Evolutionary conservation across 2,797 vertebrate genomes (phyloP).

Genomic region (Morelia viridis): DNA sequence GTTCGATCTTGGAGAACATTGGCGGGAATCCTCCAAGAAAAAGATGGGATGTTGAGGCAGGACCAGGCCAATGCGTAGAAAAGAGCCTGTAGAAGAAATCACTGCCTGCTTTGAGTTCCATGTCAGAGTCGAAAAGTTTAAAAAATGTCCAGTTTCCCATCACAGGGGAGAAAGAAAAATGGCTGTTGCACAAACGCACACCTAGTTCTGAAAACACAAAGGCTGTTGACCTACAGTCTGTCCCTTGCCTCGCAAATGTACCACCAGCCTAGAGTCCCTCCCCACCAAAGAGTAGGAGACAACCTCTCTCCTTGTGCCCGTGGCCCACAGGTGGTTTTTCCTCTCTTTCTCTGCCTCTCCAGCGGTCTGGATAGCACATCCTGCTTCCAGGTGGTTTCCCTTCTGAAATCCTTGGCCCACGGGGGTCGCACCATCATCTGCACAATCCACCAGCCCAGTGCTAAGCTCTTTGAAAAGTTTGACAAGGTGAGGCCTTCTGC

Average conservation of each 20-base stretch:
- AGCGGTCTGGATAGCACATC: conserved; percentile 96
- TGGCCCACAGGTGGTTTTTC: background rate
- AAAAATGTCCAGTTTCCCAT: background rate
- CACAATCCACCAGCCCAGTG: conserved; percentile 98
- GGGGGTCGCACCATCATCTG: conserved; percentile 98
- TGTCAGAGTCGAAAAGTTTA: background rate
- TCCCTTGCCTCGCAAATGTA: background rate
- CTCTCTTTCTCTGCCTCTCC: background rate
- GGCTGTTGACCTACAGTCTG: background rate
- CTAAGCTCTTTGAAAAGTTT: conserved; percentile 98
- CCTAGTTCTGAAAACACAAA: background rate
- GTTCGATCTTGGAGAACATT: background rate
- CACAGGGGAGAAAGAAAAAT: background rate
- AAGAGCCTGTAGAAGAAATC: no score
- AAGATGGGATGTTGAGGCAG: background rate
- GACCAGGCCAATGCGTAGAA: background rate
- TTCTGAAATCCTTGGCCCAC: conserved; percentile 93
- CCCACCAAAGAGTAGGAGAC: background rate
- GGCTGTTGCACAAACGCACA: background rate
- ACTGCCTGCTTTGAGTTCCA: background rate
- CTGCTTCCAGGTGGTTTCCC: conserved; percentile 97
- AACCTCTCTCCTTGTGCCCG: background rate
- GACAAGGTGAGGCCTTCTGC: conserved; percentile 83
- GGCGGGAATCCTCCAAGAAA: no score
- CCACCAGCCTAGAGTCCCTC: background rate